phyloP scores from a whole-genome alignment of 2,888 invertebrate genomes.

The Parnassius orleans region DNA sequence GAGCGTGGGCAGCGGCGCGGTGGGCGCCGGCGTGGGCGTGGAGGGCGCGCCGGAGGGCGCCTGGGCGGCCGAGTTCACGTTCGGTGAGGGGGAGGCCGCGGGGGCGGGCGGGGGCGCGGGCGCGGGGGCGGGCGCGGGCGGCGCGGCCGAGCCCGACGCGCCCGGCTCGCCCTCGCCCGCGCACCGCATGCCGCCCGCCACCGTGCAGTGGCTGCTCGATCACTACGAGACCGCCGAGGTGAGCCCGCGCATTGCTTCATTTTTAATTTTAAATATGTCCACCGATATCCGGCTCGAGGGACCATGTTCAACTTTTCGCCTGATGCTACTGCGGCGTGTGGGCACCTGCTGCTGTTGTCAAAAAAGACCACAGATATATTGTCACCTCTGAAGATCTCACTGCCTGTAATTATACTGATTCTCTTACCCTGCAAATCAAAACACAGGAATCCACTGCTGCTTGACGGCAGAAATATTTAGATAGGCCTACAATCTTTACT shows the following conservation, averaged over 20 bases:
- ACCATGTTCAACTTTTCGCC: too few relatives aligned
- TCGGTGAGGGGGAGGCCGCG: slow-evolving; percentile 51
- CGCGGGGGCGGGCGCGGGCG: slow-evolving; percentile 27
- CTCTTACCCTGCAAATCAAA: too few relatives aligned
- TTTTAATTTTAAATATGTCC: too few relatives aligned
- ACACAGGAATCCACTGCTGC: too few relatives aligned
- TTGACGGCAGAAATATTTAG: too few relatives aligned
- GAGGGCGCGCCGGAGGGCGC: slow-evolving; percentile 43
- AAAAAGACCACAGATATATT: too few relatives aligned
- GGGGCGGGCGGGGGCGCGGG: slow-evolving; percentile 63
- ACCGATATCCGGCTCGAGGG: too few relatives aligned
- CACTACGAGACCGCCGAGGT: slow-evolving; percentile 98
- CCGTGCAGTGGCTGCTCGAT: slow-evolving; percentile 97
- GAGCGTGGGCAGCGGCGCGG: slow-evolving; percentile 61
- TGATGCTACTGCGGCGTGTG: too few relatives aligned
- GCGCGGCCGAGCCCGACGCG: slow-evolving; percentile 68
- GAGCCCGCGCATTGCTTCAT: slow-evolving; percentile 13
- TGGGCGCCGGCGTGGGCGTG: slow-evolving; percentile 50
- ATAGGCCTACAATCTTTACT: too few relatives aligned
- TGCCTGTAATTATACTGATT: too few relatives aligned
- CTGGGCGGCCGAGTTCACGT: slow-evolving; percentile 42
- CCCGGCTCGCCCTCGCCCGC: slow-evolving; percentile 47
- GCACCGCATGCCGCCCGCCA: slow-evolving; percentile 84
- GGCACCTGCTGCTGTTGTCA: too few relatives aligned
- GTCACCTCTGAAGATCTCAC: too few relatives aligned